phyloP scores from a whole-genome alignment of 2,888 invertebrate genomes.

The Uloborus plumipes region DNA sequence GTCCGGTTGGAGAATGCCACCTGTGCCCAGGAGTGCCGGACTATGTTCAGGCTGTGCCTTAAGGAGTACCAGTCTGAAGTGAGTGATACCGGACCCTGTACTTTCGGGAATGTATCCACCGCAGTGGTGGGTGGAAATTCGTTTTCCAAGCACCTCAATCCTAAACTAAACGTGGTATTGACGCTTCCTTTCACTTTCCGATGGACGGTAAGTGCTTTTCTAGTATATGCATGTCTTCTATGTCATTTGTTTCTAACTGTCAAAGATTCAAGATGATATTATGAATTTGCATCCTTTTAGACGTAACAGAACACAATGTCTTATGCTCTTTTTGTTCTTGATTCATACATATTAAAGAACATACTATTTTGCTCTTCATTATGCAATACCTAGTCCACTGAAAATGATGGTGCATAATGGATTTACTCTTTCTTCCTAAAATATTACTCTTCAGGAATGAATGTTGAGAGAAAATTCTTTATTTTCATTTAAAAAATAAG shows the following conservation, averaged over 20 bases:
- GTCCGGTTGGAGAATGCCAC: constrained; percentile 68
- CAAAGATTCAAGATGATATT: too few relatives aligned
- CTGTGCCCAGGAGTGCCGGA: constrained; percentile 79
- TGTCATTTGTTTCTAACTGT: not conserved
- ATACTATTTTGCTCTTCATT: too few relatives aligned
- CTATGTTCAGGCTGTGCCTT: constrained; percentile 89
- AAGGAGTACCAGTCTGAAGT: constrained; percentile 86
- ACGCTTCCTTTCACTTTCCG: constrained; percentile 64
- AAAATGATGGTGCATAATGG: too few relatives aligned
- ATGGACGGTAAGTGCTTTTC: constrained; percentile 66
- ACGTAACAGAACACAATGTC: too few relatives aligned
- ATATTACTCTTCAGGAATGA: too few relatives aligned
- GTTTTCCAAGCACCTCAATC: constrained; percentile 85
- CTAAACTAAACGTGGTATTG: constrained; percentile 74
- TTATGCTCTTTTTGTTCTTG: too few relatives aligned
- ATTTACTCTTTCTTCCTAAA: too few relatives aligned
- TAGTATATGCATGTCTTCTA: not conserved
- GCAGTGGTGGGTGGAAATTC: constrained; percentile 88
- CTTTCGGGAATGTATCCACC: constrained; percentile 89
- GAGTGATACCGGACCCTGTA: constrained; percentile 79
- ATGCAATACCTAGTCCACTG: too few relatives aligned
- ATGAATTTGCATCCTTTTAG: too few relatives aligned
- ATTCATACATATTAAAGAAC: too few relatives aligned
- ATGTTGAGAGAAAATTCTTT: too few relatives aligned
- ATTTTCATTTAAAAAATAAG: too few relatives aligned